phyloP scores from a whole-genome alignment of 2,113 vertebrate species.

The Spermophilus dauricus region DNA sequence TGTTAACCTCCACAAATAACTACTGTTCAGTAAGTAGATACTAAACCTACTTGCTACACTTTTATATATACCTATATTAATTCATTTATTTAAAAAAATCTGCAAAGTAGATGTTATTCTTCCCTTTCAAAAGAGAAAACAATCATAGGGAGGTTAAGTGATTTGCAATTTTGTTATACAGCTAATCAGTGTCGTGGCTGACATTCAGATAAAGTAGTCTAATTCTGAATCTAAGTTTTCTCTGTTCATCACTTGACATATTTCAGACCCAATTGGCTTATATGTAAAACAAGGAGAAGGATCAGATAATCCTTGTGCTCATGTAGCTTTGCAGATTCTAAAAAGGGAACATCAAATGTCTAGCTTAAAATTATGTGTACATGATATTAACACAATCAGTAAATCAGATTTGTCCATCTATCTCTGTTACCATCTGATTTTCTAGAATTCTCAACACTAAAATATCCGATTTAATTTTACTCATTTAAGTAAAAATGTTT shows the following conservation, averaged over 20 bases:
- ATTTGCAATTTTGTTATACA: not conserved
- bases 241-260: not conserved
- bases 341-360: not conserved
- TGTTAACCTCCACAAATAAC: accelerated
- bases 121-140: not conserved
- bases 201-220: not conserved
- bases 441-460: not conserved
- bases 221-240: not conserved
- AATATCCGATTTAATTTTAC: not conserved
- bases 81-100: not conserved
- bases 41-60: not conserved
- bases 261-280: not conserved
- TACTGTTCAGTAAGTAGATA: not conserved
- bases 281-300: not conserved
- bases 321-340: not conserved
- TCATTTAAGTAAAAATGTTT: constrained; percentile 16
- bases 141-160: not conserved
- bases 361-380: not conserved
- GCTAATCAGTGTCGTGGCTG: not conserved
- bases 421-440: not conserved
- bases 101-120: not conserved
- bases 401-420: not conserved
- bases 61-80: not conserved
- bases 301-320: not conserved
- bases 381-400: not conserved